Base-by-base conservation (phyloP, 2,888 invertebrate genomes). In the Adelognathus sp. region DNA sequence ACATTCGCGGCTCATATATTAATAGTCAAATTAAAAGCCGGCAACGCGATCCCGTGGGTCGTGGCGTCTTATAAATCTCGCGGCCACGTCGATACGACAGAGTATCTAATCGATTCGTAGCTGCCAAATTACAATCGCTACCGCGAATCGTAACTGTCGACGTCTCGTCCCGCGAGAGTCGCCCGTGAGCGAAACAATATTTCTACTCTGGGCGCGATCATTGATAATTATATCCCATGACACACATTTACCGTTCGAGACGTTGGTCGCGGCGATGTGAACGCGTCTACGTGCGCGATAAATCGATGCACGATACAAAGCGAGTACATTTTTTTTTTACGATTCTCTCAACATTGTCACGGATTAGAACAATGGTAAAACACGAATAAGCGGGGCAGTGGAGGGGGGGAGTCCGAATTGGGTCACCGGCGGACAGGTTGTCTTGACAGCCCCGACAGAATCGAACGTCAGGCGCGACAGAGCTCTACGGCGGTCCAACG, bases 391-490 rank as follows among this genome's bases (percentile, higher is more conserved):
- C n/a, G n/a, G n/a, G n/a, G n/a, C n/a, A n/a, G n/a, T n/a, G n/a
- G n/a, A n/a, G 31, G 72, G 72, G 41, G 71, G n/a, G 36, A 60
- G 52, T 18, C 21, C 33, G 66, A 83, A 83, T 83, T 83, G 41
- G 82, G 82, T 83, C 82, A 81, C 76, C 77, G 64, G 80, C 73
- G 81, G 82, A 84, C 84, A 84, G 87, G 84, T 83, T 83, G 81
- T 81, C 83, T 81, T 87, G 86, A 88, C 87, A 87, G 85, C 85
- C 84, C n/a, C 84, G 82, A 85, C 80, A 71, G 61, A 50, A 56
- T 54, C n/a, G 29, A 64, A 69, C 41, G 64, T 56, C 50, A 64
- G 46, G 69, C n/a, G n/a, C n/a, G n/a, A n/a, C n/a, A n/a, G 66
- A 39, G 39, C 67, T 31, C 33, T 11, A 50, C 41, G 54, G 52